A percentile compares a stretch with the other conserved stretches of the same genome.
phyloP scores from a whole-genome alignment of 2,113 vertebrate species.

The Limanda limanda region DNA sequence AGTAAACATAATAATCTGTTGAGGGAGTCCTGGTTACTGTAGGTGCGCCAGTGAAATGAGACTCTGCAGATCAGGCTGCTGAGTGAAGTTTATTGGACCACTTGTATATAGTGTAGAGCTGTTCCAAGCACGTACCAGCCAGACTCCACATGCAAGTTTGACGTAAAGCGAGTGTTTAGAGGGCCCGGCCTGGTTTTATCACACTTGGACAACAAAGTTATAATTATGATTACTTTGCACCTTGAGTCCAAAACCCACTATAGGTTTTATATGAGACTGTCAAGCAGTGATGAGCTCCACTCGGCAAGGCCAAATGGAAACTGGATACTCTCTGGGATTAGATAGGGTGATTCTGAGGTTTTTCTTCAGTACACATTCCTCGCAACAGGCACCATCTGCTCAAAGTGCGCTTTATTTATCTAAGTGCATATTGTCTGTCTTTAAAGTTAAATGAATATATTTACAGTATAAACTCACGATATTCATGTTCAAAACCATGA shows the following conservation, averaged over 20 bases:
- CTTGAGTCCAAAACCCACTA: slow-evolving; percentile 39
- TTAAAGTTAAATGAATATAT: not conserved
- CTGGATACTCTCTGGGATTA: slow-evolving; percentile 71
- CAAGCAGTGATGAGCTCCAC: slow-evolving; percentile 78
- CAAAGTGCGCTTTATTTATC: slow-evolving; percentile 6
- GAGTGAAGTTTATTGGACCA: slow-evolving; percentile 48
- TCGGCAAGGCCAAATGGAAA: slow-evolving; percentile 73
- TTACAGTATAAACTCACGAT: not conserved
- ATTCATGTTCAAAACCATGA: not conserved
- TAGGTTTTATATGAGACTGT: slow-evolving; percentile 70
- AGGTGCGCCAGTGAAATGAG: slow-evolving; percentile 56
- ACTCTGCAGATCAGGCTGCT: slow-evolving; percentile 58
- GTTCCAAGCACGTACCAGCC: slow-evolving; percentile 58
- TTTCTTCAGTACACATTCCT: slow-evolving; percentile 78
- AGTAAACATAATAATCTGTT: slow-evolving; percentile 30
- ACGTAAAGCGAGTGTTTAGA: slow-evolving; percentile 46
- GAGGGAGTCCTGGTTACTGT: slow-evolving; percentile 38
- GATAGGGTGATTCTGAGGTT: slow-evolving; percentile 70
- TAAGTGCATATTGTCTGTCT: slow-evolving; percentile 7
- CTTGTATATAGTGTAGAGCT: slow-evolving; percentile 51
- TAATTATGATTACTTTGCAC: slow-evolving; percentile 50
- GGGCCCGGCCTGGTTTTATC: slow-evolving; percentile 46
- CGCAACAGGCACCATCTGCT: slow-evolving; percentile 10
- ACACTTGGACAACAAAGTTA: slow-evolving; percentile 28
- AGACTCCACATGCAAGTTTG: slow-evolving; percentile 56